Conservation (phyloP, 2,888 invertebrate genomes). For the Cephus nigrinus region DNA sequence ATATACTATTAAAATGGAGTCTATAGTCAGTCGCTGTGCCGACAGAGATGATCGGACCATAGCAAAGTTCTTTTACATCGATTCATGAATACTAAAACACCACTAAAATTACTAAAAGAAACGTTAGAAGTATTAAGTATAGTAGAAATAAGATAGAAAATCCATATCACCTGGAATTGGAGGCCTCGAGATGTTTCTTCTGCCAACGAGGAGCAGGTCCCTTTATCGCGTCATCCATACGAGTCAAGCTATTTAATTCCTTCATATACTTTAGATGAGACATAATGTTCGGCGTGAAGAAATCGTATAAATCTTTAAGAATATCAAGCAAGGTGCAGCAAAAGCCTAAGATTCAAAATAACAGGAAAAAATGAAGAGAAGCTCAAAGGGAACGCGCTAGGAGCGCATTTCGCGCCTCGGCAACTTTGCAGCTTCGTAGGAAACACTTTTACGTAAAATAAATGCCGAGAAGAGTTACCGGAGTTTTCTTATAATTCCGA, state of each 20-base stretch:
- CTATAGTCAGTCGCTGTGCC: background rate
- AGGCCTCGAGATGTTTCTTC: slow-evolving; percentile 75
- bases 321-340: background rate
- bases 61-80: background rate
- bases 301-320: background rate
- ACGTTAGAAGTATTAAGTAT: background rate
- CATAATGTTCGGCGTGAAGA: slow-evolving; percentile 67
- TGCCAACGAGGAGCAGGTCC: slow-evolving; percentile 86
- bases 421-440: background rate
- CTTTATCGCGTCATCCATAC: slow-evolving; percentile 83
- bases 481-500: background rate
- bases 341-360: background rate
- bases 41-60: background rate
- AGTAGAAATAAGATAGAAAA: slow-evolving; percentile 9
- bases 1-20: background rate
- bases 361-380: background rate
- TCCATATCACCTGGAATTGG: slow-evolving; percentile 52
- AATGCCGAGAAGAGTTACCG: background rate
- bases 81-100: background rate
- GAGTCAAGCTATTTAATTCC: slow-evolving; percentile 81
- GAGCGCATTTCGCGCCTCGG: slow-evolving; percentile 1
- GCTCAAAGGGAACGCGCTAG: background rate
- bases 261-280: slow-evolving; percentile 84
- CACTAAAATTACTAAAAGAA: background rate
- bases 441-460: background rate